These are phyloP conservation scores for Trachelus tabidus DNA, from an alignment of 2,888 invertebrate genomes.

Conservation along the genomic window DNA sequence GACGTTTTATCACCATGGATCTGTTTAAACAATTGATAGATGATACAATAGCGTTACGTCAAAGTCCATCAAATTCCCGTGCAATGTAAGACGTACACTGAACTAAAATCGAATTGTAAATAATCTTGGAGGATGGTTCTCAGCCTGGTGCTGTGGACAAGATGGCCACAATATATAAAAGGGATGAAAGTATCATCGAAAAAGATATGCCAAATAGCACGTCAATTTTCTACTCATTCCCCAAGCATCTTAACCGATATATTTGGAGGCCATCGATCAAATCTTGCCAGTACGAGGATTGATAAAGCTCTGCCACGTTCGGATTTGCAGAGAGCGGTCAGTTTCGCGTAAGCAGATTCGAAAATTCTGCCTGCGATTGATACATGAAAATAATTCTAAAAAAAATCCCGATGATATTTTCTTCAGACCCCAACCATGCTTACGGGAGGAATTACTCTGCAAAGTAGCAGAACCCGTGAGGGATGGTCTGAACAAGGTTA, in stretches of 20 bases:
- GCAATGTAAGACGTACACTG: neutral
- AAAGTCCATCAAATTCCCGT: neutral
- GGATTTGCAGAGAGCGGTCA: constrained; percentile 41
- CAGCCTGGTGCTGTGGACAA: neutral
- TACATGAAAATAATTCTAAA: neutral
- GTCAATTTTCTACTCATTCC: constrained; percentile 7
- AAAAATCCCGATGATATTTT: constrained; percentile 5
- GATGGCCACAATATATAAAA: neutral
- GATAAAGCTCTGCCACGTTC: constrained; percentile 30
- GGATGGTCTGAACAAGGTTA: constrained; percentile 68
- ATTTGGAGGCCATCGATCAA: constrained; percentile 23
- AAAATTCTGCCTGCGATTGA: neutral
- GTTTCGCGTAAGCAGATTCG: constrained; percentile 43
- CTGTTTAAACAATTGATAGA: constrained; percentile 45
- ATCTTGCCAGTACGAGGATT: constrained; percentile 17
- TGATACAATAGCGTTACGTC: neutral
- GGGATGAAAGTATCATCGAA: neutral
- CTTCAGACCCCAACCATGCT: constrained; percentile 35
- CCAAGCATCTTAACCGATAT: constrained; percentile 40
- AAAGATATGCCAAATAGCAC: neutral
- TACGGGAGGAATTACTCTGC: constrained; percentile 54
- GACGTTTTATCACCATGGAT: constrained; percentile 41
- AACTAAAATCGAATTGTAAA: neutral
- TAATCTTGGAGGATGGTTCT: neutral
- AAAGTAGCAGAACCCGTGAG: constrained; percentile 55